A percentile compares a stretch with the other conserved stretches of the same genome.
These are phyloP conservation scores for Trichacis sp. DNA, from an alignment of 2,888 invertebrate species.

Conservation along the genomic window DNA sequence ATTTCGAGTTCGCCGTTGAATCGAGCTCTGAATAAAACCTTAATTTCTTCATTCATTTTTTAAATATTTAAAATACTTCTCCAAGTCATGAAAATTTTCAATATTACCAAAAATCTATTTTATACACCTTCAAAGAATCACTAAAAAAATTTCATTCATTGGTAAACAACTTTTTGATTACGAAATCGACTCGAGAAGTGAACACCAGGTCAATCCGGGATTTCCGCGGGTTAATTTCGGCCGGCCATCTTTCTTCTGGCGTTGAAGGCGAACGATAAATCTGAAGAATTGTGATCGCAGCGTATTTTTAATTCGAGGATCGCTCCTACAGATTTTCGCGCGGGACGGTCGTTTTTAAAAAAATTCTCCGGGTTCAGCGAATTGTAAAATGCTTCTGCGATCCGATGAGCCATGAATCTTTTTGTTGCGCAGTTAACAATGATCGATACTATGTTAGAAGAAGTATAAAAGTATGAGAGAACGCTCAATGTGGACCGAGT, in stretches of 20 bases:
- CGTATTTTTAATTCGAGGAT: conserved; percentile 43
- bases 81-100: too few relatives aligned
- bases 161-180: too few relatives aligned
- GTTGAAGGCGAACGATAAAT: conserved; percentile 29
- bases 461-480: too few relatives aligned
- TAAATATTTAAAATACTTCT: too few relatives aligned
- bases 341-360: conserved; percentile 31
- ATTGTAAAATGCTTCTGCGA: conserved; percentile 37
- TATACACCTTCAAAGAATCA: too few relatives aligned
- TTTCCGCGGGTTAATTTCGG: conserved; percentile 8
- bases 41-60: too few relatives aligned
- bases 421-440: conserved; percentile 26
- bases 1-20: too few relatives aligned
- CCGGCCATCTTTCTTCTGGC: conserved; percentile 25
- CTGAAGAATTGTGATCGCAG: conserved; percentile 28
- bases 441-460: conserved; percentile 35
- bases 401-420: conserved; percentile 41
- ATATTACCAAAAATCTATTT: too few relatives aligned
- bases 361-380: conserved; percentile 35
- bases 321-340: conserved; percentile 33
- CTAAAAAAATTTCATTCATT: too few relatives aligned
- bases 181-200: too few relatives aligned
- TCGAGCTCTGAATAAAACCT: too few relatives aligned
- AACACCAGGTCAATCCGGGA: not conserved
- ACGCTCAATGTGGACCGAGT: too few relatives aligned